These are phyloP conservation scores for Triplophysa dalaica DNA, from an alignment of 2,113 vertebrate species.

Conservation along the genomic window DNA sequence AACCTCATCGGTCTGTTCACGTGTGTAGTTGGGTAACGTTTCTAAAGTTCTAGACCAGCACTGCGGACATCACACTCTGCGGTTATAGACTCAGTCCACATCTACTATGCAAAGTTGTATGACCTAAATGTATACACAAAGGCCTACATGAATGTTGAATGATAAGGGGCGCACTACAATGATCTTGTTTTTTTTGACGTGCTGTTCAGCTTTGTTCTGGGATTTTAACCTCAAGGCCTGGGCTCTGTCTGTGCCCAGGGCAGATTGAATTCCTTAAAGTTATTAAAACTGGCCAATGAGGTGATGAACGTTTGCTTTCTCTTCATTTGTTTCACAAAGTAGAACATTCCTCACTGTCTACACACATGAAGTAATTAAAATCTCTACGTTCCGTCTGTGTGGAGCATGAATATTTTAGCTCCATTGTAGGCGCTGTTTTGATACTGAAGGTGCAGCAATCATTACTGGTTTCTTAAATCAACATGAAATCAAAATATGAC, in stretches of 20 bases:
- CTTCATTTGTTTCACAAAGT: neutral
- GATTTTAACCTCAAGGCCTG: neutral
- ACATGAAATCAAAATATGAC: too few species aligned
- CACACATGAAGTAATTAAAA: too few species aligned
- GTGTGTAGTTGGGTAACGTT: conserved; percentile 27
- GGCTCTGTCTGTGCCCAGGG: neutral
- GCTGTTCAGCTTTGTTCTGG: conserved; percentile 21
- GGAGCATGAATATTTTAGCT: too few species aligned
- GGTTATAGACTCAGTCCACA: conserved; percentile 22
- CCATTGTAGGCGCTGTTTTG: too few species aligned
- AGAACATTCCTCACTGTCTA: neutral
- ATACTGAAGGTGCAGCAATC: too few species aligned
- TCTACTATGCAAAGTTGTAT: conserved; percentile 10
- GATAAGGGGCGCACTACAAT: conserved; percentile 16
- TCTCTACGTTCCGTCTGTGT: too few species aligned
- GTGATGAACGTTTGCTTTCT: conserved; percentile 7
- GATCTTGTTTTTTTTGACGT: conserved; percentile 15
- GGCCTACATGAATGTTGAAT: neutral
- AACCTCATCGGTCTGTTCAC: conserved; percentile 6
- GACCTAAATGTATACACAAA: conserved; percentile 26
- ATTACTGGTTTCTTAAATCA: too few species aligned
- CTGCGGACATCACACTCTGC: conserved; percentile 32
- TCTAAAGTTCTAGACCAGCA: conserved; percentile 12
- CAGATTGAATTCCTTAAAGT: neutral
- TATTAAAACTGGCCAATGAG: conserved; percentile 18